Percentiles rank a stretch among this genome's conserved stretches.
Evolutionary conservation across 2,113 vertebrate genomes (phyloP).

Genomic region (Cyanoramphus novaezelandiae): DNA sequence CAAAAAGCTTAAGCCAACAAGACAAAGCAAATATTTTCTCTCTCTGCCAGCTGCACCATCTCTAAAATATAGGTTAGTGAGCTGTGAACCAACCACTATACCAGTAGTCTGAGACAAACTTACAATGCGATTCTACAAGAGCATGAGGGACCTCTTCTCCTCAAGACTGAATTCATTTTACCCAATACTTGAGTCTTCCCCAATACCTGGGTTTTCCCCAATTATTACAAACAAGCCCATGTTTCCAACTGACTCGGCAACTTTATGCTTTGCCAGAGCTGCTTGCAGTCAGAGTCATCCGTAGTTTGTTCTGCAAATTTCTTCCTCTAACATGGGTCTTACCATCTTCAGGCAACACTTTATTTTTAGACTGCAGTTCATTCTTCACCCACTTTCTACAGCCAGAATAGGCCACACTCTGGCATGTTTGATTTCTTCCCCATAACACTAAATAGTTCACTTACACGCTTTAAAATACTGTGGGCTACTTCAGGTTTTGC

Average conservation of each 20-base stretch:
- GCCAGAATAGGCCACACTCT: neutral
- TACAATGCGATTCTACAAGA: neutral
- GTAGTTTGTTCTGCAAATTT: neutral
- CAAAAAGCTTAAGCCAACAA: neutral
- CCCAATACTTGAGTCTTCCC: neutral
- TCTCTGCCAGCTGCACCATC: neutral
- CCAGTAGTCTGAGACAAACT: neutral
- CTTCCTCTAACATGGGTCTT: neutral
- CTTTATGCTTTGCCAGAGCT: neutral
- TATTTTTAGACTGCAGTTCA: neutral
- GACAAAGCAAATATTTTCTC: neutral
- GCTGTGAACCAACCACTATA: neutral
- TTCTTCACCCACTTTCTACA: neutral
- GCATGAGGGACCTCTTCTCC: neutral
- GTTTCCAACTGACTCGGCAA: neutral
- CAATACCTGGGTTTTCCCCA: neutral
- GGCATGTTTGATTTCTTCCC: neutral
- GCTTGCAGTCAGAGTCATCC: neutral
- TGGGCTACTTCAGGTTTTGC: neutral
- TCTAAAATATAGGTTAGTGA: neutral
- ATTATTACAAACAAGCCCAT: neutral
- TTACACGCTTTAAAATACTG: neutral
- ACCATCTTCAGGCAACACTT: neutral
- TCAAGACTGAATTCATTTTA: neutral
- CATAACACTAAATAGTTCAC: neutral